phyloP scores from a whole-genome alignment of 2,113 vertebrate genomes.

The Ardeotis arabs region DNA sequence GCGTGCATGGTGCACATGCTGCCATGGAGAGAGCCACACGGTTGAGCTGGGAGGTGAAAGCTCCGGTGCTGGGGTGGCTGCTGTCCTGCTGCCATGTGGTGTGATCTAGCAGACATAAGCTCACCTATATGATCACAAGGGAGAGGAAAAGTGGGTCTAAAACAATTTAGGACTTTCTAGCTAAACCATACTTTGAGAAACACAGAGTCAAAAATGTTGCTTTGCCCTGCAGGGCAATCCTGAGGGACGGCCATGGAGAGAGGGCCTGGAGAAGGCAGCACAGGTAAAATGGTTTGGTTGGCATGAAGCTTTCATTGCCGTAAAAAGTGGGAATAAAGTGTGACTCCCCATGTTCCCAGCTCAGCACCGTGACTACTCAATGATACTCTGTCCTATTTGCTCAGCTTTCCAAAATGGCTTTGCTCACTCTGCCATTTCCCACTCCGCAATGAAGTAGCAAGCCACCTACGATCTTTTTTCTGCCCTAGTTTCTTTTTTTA shows the following conservation, averaged over 20 bases:
- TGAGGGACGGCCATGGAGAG: neutral
- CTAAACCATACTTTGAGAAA: neutral
- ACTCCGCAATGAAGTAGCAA: neutral
- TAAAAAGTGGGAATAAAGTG: neutral
- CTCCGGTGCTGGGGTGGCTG: accelerated
- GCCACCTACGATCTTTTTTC: constrained; percentile 46
- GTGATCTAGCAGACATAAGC: neutral
- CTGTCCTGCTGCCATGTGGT: accelerated
- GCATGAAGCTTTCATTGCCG: neutral
- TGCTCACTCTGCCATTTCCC: neutral
- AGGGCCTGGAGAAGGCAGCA: neutral
- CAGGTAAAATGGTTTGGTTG: neutral
- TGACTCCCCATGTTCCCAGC: neutral
- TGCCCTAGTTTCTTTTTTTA: constrained; percentile 27
- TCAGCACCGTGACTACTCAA: neutral
- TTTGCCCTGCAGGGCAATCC: neutral
- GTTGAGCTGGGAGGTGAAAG: neutral
- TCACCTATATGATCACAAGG: neutral
- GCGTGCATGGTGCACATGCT: accelerated
- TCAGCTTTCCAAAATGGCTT: constrained; percentile 26
- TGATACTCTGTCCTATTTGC: neutral
- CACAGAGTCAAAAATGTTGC: neutral
- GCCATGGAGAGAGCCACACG: accelerated
- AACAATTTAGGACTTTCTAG: neutral
- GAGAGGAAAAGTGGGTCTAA: neutral